A percentile compares a stretch with the other conserved stretches of the same genome.
These are phyloP conservation scores for Drosophila sordidapex DNA, from an alignment of 2,888 invertebrate species.

Conservation along the genomic window DNA sequence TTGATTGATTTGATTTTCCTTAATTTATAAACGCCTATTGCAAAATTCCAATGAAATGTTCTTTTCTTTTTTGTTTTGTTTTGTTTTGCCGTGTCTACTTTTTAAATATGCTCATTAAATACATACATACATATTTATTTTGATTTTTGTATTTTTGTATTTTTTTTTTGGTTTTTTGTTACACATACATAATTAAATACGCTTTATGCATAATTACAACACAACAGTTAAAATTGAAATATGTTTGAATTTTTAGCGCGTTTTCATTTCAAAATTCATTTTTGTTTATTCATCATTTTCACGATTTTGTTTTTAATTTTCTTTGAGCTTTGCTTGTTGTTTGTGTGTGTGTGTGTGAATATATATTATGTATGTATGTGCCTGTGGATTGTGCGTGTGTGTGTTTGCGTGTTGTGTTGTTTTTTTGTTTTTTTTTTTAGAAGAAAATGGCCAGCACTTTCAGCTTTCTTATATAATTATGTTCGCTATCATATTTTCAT, in stretches of 20 bases:
- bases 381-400: constrained; percentile 38
- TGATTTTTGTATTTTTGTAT: constrained; percentile 31
- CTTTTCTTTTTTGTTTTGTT: constrained; percentile 35
- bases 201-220: constrained; percentile 80
- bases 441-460: constrained; percentile 85
- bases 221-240: constrained; percentile 80
- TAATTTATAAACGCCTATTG: constrained; percentile 55
- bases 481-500: constrained; percentile 37
- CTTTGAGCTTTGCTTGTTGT: constrained; percentile 72
- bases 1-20: constrained; percentile 45
- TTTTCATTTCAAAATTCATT: constrained; percentile 51
- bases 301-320: constrained; percentile 33
- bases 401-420: constrained; percentile 38
- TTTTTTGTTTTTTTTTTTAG: constrained; percentile 42
- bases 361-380: constrained; percentile 13
- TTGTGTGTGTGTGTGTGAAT: constrained; percentile 26
- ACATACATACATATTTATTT: constrained; percentile 56
- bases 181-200: constrained; percentile 79
- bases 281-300: constrained; percentile 38
- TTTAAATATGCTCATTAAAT: constrained; percentile 58
- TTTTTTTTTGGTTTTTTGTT: constrained; percentile 41
- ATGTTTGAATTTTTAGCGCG: constrained; percentile 61
- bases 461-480: constrained; percentile 72
- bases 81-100: constrained; percentile 66
- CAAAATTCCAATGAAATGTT: constrained; percentile 53